Base-by-base conservation (phyloP, 2,888 invertebrate genomes). In the Hyalella azteca region DNA sequence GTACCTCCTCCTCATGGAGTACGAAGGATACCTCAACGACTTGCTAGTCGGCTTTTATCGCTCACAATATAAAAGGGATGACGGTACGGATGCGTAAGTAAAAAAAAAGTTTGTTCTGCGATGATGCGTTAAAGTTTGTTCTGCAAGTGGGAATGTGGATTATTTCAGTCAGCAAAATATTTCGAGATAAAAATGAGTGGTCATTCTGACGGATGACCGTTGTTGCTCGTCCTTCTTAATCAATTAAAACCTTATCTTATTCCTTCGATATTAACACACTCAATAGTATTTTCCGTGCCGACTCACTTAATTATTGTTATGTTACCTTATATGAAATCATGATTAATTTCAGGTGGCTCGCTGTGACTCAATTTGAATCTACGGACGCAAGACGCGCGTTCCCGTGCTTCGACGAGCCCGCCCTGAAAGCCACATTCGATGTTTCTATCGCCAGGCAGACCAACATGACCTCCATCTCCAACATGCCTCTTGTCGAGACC, bases 21-120 rank as follows among this genome's bases (percentile, higher is more conserved):
- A 92, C 86, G 89, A 90, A 5, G 95, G 95, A 0, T 89, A 91
- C 81, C 89, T 95, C 77, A 93, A 93, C 86, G 93, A 94, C 87
- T 90, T 92, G 85, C 89, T 95, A 45, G 92, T 93, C 86, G 95
- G 95, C 66, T 94, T 95, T 88, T 95, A 95, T 87, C 90, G 94
- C 85, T 94, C 94, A 88, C 93, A 93, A 0, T 95, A 95, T 87
- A 90, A 90, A 85, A 87, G 90, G 77, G 79, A 78, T 22, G 66
- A 40, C 22, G 78, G 78, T 4, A 76, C 48, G 29, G 32, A n/a
- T 22, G 32, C 40, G 76, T 76, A 76, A 2, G 76, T 45, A 76
- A 76, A 49, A n/a, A 83, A n/a, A n/a, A n/a, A n/a, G n/a, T n/a
- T n/a, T n/a, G n/a, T n/a, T n/a, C n/a, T n/a, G n/a, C n/a, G n/a